Conservation (phyloP, 2,888 invertebrate genomes). For the Drosophila stalkeri region DNA sequence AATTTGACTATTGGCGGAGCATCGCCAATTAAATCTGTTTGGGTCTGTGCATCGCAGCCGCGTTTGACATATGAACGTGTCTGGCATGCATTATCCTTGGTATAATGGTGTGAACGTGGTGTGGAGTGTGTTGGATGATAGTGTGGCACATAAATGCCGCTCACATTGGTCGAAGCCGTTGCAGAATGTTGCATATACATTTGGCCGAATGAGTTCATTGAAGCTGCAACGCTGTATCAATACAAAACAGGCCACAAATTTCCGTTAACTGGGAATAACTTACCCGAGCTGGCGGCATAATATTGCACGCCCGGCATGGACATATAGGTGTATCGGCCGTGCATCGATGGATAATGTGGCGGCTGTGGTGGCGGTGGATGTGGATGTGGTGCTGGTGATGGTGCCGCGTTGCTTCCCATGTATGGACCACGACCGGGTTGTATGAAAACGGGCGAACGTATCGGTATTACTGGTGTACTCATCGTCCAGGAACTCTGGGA, state of each 20-base stretch:
- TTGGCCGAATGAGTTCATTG: slow-evolving; percentile 52
- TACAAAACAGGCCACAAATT: background rate
- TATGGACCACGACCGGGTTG: slow-evolving; percentile 9
- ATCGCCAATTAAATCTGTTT: slow-evolving; percentile 42
- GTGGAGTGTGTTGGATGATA: background rate
- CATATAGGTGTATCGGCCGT: slow-evolving; percentile 23
- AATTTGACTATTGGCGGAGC: slow-evolving; percentile 47
- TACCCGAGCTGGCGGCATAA: slow-evolving; percentile 52
- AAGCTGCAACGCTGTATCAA: slow-evolving; percentile 35
- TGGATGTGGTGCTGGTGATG: background rate
- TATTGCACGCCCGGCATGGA: slow-evolving; percentile 46
- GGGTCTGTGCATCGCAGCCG: slow-evolving; percentile 53
- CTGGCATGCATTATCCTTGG: slow-evolving; percentile 36
- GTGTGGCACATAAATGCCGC: slow-evolving; percentile 24
- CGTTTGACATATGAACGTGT: slow-evolving; percentile 20
- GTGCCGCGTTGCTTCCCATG: slow-evolving; percentile 3
- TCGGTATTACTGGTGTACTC: slow-evolving; percentile 21
- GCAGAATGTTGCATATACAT: slow-evolving; percentile 45
- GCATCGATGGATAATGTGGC: background rate
- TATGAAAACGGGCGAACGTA: slow-evolving; percentile 12
- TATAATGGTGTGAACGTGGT: slow-evolving; percentile 6
- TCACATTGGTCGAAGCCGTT: slow-evolving; percentile 39
- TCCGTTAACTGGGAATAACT: slow-evolving; percentile 3
- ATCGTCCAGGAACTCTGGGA: slow-evolving; percentile 65
- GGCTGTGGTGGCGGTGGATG: background rate